These are phyloP conservation scores for Sebastes reedi DNA, from an alignment of 2,797 vertebrate genomes.

Conservation along the genomic window DNA sequence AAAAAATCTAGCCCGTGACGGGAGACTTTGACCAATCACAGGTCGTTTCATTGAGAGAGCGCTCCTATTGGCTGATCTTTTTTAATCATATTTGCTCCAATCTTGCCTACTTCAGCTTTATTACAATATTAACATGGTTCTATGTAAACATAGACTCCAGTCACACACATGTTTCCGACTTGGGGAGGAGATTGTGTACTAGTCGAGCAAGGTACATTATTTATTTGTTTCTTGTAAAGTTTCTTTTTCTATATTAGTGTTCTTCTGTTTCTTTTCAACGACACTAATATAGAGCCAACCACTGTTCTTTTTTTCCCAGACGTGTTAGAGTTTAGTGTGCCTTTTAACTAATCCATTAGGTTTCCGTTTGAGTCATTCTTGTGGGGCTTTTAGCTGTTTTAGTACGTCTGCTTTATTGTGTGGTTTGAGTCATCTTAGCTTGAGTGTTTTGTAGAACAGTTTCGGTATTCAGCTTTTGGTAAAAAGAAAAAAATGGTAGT, in stretches of 20 bases:
- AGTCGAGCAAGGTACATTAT: neutral
- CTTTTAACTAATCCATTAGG: neutral
- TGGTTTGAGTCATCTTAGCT: neutral
- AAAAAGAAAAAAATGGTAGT: no score
- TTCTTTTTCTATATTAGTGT: neutral
- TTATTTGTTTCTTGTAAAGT: neutral
- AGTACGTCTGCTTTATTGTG: neutral
- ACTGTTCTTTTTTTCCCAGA: neutral
- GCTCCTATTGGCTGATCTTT: no score
- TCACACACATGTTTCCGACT: neutral
- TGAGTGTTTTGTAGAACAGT: neutral
- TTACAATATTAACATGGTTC: no score
- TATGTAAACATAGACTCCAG: neutral
- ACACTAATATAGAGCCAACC: neutral
- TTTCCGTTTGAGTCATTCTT: no score
- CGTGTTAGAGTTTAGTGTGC: neutral
- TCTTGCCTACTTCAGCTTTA: no score
- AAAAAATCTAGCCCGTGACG: fast-evolving
- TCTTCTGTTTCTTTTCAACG: neutral
- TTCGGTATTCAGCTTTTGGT: neutral
- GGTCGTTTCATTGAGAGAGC: no score
- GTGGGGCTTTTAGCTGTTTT: no score
- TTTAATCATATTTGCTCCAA: no score
- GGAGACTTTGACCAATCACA: no score
- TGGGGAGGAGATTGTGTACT: neutral